Percentiles rank a stretch among this genome's conserved stretches.
phyloP scores from a whole-genome alignment of 2,888 invertebrate genomes.

The Lymantria monacha region DNA sequence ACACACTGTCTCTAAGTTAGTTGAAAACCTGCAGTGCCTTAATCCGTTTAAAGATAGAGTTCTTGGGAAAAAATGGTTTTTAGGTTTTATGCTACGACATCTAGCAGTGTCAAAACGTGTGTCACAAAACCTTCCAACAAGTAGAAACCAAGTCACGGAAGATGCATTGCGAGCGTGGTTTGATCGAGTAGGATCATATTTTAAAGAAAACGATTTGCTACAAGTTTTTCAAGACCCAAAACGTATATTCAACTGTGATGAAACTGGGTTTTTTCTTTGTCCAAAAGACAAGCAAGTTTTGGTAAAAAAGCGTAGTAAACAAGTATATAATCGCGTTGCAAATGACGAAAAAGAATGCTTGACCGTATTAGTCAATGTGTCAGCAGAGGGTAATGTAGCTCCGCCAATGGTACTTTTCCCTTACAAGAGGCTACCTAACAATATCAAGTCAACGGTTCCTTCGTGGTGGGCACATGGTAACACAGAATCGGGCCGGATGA shows the following conservation, averaged over 20 bases:
- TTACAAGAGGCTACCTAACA: constrained; percentile 14
- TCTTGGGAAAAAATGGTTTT: constrained; percentile 29
- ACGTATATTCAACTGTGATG: constrained; percentile 18
- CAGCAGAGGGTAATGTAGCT: constrained; percentile 13
- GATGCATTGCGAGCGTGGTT: constrained; percentile 18
- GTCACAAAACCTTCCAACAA: constrained; percentile 19
- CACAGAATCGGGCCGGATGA: constrained; percentile 27
- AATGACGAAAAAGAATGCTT: constrained; percentile 29
- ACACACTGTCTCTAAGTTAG: constrained; percentile 18
- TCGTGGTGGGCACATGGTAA: constrained; percentile 15
- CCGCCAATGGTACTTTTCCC: constrained; percentile 21
- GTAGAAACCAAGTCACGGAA: constrained; percentile 21
- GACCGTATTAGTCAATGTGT: constrained; percentile 24
- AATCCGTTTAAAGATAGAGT: constrained; percentile 32
- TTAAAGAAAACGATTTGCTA: constrained; percentile 20
- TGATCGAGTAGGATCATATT: constrained; percentile 17
- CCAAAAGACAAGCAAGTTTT: constrained; percentile 22
- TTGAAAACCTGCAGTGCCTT: constrained; percentile 21
- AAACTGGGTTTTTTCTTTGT: constrained; percentile 14
- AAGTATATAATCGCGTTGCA: constrained; percentile 16
- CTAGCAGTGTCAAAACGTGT: constrained; percentile 20
- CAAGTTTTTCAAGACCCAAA: constrained; percentile 14
- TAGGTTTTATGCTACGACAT: constrained; percentile 22
- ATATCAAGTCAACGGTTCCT: constrained; percentile 14
- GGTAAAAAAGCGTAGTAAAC: constrained; percentile 20